A percentile compares a stretch with the other conserved stretches of the same genome.
phyloP scores from a whole-genome alignment of 2,888 invertebrate species.

The Smittia sp. region DNA sequence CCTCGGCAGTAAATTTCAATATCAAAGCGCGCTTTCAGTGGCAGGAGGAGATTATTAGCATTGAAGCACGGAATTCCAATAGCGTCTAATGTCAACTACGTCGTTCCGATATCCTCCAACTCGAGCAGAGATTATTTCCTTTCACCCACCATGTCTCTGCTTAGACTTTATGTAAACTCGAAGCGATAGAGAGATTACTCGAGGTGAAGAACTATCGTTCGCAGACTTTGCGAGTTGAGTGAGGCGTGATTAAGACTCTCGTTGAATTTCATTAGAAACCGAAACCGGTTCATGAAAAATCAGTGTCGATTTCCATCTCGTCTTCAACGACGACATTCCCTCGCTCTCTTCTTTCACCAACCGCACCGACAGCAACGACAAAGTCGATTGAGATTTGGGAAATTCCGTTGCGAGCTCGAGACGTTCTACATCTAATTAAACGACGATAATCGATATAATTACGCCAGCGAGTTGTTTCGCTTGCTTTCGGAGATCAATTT shows the following conservation, averaged over 20 bases:
- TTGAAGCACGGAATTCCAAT: slow-evolving; percentile 27
- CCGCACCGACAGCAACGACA: background rate
- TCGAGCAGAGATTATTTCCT: slow-evolving; percentile 5
- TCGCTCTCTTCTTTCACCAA: background rate
- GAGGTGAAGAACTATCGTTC: background rate
- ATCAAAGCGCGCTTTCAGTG: slow-evolving; percentile 26
- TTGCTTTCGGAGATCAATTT: background rate
- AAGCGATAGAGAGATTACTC: too few relatives aligned
- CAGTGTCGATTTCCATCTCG: background rate
- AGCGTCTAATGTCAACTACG: slow-evolving; percentile 36
- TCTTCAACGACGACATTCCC: background rate
- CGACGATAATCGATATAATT: slow-evolving; percentile 30
- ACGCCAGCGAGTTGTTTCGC: background rate
- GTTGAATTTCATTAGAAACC: too few relatives aligned
- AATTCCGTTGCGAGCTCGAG: background rate
- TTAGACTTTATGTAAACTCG: background rate
- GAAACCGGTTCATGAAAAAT: background rate
- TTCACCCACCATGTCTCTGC: background rate
- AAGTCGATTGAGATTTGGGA: background rate
- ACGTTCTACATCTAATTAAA: slow-evolving; percentile 27
- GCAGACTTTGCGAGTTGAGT: too few relatives aligned
- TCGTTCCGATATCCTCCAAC: slow-evolving; percentile 11
- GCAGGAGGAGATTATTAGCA: slow-evolving; percentile 30
- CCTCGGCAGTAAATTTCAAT: slow-evolving; percentile 13
- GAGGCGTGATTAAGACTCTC: too few relatives aligned